Base-by-base conservation (phyloP, 2,888 invertebrate genomes). In the Chaitophorus viminalis region DNA sequence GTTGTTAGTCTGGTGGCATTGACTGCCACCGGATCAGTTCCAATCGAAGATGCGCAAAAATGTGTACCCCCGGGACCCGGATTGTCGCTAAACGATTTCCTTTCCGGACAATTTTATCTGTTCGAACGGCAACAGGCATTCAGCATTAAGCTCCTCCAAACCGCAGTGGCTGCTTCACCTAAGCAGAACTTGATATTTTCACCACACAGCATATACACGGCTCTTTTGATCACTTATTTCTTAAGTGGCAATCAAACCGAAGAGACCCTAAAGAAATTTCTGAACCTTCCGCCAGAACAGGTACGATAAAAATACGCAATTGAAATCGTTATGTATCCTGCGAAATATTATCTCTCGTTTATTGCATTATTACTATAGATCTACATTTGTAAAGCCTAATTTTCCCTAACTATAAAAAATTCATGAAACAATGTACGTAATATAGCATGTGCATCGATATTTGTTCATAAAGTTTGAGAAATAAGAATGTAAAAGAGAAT, bases 131-230 rank as follows among this genome's bases (percentile, higher is more conserved):
- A 89, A 72, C 87, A 88, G n/a, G 87, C 81, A n/a, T 89, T 89
- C 75, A 89, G 88, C 81, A 88, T 89, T 60, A 88, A 88, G 11
- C 84, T 89, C 21, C 74, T 89, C 52, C 88, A 89, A 60, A 85
- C 88, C 39, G 88, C 88, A 11, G 81, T 89, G 21, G 77, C 86
- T 29, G 85, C 82, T 17, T 83, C 88, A 18, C 76, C 87, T 33
- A 87, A 88, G 39, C 82, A 85, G 11, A 97, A 97, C 91, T 92
- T 97, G 72, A 96, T 97, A 93, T 96, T 96, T 91, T 97, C 97
- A 11, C 97, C 97, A 0, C 95, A 96, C 92, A 97, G 96, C 90
- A 94, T 97, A 25, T 95, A 96, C 91, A 95, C 96, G 90, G 95
- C 96, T 0, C 91, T 97, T 60, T 91, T 95, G 81, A 92, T 97